Evolutionary conservation across 2,113 vertebrate genomes (phyloP).

Genomic region (Leiothrix lutea): DNA sequence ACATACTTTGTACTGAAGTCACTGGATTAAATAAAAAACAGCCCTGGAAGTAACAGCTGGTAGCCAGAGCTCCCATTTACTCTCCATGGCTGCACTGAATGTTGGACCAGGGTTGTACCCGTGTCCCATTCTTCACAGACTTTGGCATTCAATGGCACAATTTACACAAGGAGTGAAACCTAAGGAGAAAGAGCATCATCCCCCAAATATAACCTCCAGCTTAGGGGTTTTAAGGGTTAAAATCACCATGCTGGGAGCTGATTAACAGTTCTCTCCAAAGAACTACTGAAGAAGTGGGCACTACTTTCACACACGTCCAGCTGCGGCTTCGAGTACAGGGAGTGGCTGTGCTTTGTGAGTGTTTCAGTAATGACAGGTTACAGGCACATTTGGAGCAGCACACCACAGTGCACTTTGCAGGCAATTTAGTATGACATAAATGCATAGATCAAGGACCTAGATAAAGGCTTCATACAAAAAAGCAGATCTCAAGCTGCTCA

Average conservation of each 20-base stretch:
- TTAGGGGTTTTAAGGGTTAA: background rate
- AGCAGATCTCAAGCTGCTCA: background rate
- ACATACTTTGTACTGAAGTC: background rate
- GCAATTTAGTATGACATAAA: background rate
- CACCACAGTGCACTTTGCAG: background rate
- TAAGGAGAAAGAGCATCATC: background rate
- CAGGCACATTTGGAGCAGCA: background rate
- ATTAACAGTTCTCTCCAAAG: background rate
- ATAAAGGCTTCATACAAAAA: background rate
- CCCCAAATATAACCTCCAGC: background rate
- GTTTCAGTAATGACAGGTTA: background rate
- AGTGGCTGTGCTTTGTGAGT: background rate
- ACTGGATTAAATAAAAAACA: background rate
- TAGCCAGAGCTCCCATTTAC: background rate
- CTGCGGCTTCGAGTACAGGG: background rate
- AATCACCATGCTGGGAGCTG: background rate
- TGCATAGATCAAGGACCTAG: background rate
- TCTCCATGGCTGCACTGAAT: background rate
- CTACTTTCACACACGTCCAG: background rate
- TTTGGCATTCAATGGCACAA: background rate
- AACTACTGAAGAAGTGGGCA: background rate
- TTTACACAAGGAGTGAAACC: background rate
- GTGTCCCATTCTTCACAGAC: background rate
- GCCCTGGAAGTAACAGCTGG: background rate
- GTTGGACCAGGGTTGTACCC: background rate